Conservation (phyloP, 2,797 vertebrate species). For the Pseudomugil tenellus region DNA sequence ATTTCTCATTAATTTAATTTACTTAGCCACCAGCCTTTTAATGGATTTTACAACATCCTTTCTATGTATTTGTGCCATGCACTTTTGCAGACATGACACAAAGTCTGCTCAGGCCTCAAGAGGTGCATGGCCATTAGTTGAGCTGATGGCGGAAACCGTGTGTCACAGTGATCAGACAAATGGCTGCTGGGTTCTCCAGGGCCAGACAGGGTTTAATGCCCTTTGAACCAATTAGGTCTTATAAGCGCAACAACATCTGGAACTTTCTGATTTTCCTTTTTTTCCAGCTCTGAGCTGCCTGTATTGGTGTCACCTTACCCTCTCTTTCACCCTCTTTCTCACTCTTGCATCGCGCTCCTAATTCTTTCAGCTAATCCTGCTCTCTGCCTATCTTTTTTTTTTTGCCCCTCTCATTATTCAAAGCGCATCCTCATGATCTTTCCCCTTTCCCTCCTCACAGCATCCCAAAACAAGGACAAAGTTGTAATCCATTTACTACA, state of each 20-base stretch:
- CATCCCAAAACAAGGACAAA: constrained; percentile 80
- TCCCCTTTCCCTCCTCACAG: constrained; percentile 62
- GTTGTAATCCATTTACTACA: constrained; percentile 85
- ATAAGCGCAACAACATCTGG: constrained; percentile 61
- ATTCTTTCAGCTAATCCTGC: constrained; percentile 64
- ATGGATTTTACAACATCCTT: constrained; percentile 13
- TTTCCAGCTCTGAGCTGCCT: constrained; percentile 35
- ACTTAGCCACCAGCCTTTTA: background rate
- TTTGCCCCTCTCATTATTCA: constrained; percentile 67
- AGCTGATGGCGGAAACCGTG: constrained; percentile 57
- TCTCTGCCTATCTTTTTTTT: constrained; percentile 43
- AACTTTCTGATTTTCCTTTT: constrained; percentile 32
- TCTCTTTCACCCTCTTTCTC: constrained; percentile 59
- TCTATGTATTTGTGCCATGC: constrained; percentile 2
- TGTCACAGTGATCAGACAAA: constrained; percentile 72
- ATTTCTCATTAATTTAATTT: constrained; percentile 1
- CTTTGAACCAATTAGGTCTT: constrained; percentile 69
- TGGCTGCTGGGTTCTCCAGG: constrained; percentile 47
- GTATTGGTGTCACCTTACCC: constrained; percentile 58
- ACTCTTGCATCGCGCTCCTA: constrained; percentile 44
- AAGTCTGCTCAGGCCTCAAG: constrained; percentile 48
- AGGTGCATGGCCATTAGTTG: constrained; percentile 62
- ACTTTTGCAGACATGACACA: constrained; percentile 42
- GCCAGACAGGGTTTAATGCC: constrained; percentile 62
- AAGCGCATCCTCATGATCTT: constrained; percentile 67